These are phyloP conservation scores for Acanthiza pusilla DNA, from an alignment of 2,797 vertebrate species.

Conservation along the genomic window DNA sequence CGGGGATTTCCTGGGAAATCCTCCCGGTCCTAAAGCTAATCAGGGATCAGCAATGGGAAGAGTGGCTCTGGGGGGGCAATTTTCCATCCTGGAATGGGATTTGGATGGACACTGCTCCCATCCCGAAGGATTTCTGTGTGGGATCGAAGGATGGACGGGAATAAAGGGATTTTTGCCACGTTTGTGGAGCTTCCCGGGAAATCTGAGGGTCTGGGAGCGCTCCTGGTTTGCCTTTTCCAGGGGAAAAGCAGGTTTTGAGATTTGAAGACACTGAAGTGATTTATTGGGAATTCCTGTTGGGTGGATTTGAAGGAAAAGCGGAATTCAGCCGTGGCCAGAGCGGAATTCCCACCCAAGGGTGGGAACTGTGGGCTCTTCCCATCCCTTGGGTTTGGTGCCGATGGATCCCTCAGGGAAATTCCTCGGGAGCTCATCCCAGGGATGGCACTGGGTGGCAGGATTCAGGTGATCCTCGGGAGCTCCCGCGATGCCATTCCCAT, in stretches of 20 bases:
- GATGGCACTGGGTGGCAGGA: too few relatives aligned
- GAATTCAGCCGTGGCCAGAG: fast-evolving
- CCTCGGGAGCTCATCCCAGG: not conserved
- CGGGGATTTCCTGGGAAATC: not conserved
- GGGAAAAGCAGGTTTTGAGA: not conserved
- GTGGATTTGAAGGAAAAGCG: not conserved
- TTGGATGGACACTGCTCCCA: not conserved
- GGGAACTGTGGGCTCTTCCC: not conserved
- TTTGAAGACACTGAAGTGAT: not conserved
- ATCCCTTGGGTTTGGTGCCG: not conserved
- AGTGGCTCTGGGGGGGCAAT: not conserved
- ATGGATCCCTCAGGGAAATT: fast-evolving
- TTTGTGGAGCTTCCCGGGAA: not conserved
- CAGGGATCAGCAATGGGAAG: not conserved
- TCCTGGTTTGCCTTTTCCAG: not conserved
- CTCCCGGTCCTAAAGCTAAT: not conserved
- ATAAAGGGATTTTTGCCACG: not conserved
- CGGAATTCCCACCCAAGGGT: not conserved
- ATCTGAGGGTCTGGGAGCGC: fast-evolving
- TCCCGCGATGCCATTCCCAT: not conserved
- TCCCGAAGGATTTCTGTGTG: not conserved
- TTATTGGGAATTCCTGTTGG: not conserved
- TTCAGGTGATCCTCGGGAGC: too few relatives aligned
- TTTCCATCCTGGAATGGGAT: not conserved
- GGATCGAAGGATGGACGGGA: not conserved